Percentiles rank a stretch among this genome's conserved stretches.
Evolutionary conservation across 1,140 invertebrate species (phyloP).

Genomic region (Sitophilus oryzae): DNA sequence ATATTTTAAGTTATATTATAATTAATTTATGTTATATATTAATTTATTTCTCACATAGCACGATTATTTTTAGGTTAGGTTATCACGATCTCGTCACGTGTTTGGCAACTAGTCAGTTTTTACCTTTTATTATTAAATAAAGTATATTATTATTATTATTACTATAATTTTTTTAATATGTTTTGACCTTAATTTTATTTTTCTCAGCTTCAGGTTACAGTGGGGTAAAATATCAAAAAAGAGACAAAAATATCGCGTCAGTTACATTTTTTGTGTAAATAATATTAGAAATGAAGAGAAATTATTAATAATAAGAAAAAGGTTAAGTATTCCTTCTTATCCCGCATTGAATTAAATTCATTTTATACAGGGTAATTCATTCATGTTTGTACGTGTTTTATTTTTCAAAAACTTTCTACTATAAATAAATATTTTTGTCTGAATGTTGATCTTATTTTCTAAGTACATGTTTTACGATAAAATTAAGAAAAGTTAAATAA

Average conservation of each 20-base stretch:
- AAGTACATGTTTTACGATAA: too few relatives aligned
- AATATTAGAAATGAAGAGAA: slow-evolving; percentile 17
- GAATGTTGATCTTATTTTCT: too few relatives aligned
- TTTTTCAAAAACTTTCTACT: too few relatives aligned
- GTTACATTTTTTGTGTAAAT: too few relatives aligned
- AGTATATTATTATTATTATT: slow-evolving; percentile 12
- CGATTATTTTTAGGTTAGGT: slow-evolving; percentile 21
- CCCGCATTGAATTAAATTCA: slow-evolving; percentile 33
- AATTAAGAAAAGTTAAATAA: too few relatives aligned
- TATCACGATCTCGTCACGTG: slow-evolving; percentile 39
- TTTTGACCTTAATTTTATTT: slow-evolving; percentile 35
- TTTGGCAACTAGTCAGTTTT: slow-evolving; percentile 45
- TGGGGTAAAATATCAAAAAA: too few relatives aligned
- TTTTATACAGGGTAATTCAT: too few relatives aligned
- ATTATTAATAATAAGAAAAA: slow-evolving; percentile 1
- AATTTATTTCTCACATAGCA: slow-evolving; percentile 18
- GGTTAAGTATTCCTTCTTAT: slow-evolving; percentile 39
- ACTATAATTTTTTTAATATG: slow-evolving; percentile 32
- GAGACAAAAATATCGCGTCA: too few relatives aligned
- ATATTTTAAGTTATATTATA: slow-evolving; percentile 28
- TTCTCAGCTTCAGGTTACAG: slow-evolving; percentile 36
- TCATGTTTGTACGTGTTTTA: too few relatives aligned
- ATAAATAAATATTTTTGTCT: too few relatives aligned
- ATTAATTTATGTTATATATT: slow-evolving; percentile 28
- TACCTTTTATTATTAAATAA: slow-evolving; percentile 7